Evolutionary conservation across 2,113 vertebrate genomes (phyloP).

Genomic region (Acrocephalus kingi): DNA sequence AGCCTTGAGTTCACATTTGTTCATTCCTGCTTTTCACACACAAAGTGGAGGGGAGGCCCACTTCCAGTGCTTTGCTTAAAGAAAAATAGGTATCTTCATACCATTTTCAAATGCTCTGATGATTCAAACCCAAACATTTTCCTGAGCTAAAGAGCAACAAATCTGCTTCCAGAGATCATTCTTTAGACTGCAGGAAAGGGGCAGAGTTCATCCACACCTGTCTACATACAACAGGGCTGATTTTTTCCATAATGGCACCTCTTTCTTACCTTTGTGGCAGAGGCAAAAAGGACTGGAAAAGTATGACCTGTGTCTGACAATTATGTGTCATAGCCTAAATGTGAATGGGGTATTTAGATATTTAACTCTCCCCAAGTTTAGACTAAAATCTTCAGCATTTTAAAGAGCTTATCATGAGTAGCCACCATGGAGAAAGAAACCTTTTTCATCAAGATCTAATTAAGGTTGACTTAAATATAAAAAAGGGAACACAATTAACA

Average conservation of each 20-base stretch:
- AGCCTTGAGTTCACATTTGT: neutral
- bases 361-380: neutral
- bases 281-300: neutral
- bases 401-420: neutral
- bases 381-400: neutral
- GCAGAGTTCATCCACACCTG: neutral
- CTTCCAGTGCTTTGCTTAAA: neutral
- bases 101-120: neutral
- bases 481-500: neutral
- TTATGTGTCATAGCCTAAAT: neutral
- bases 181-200: neutral
- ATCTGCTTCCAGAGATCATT: neutral
- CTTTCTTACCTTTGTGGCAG: neutral
- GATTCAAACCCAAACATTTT: neutral
- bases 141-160: neutral
- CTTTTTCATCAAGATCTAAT: neutral
- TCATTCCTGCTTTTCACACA: neutral
- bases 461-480: neutral
- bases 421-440: neutral
- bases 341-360: neutral
- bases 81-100: neutral
- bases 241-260: neutral
- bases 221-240: neutral
- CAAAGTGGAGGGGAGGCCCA: neutral
- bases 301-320: neutral